phyloP scores from a whole-genome alignment of 1,140 invertebrate species.

The Euwallacea fornicatus region DNA sequence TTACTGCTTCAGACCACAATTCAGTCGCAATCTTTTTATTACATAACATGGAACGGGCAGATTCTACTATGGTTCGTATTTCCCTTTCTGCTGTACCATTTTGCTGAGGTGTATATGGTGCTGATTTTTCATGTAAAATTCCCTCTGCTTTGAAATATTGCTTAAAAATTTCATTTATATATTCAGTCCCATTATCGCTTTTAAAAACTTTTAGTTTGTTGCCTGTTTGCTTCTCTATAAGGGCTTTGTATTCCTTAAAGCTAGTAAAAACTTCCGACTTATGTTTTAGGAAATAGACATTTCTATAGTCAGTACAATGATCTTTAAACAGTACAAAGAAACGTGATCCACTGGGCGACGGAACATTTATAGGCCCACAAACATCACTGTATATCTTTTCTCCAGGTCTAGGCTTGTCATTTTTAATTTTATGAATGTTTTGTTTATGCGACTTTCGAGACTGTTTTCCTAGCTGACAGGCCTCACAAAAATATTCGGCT shows the following conservation, averaged over 20 bases:
- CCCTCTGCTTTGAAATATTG: constrained; percentile 22
- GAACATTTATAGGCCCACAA: constrained; percentile 50
- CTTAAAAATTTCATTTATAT: constrained; percentile 37
- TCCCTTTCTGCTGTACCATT: constrained; percentile 53
- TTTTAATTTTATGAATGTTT: constrained; percentile 27
- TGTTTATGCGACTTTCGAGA: constrained; percentile 28
- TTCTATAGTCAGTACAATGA: constrained; percentile 18
- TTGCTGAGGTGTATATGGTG: constrained; percentile 48
- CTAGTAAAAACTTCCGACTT: constrained; percentile 51
- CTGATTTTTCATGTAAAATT: constrained; percentile 22
- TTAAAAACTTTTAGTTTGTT: constrained; percentile 48
- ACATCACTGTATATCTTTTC: constrained; percentile 53
- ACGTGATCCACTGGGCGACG: constrained; percentile 50
- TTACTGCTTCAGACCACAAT: constrained; percentile 53
- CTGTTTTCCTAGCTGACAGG: constrained; percentile 50
- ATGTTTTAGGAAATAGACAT: constrained; percentile 53
- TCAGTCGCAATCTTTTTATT: constrained; percentile 43
- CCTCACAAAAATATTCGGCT: constrained; percentile 47
- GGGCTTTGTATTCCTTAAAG: constrained; percentile 46
- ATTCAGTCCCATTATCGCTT: constrained; percentile 53
- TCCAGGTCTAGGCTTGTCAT: constrained; percentile 25
- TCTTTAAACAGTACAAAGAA: constrained; percentile 8
- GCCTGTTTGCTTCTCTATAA: constrained; percentile 45
- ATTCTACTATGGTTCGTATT: constrained; percentile 51
- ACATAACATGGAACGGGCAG: constrained; percentile 48